phyloP scores from a whole-genome alignment of 2,888 invertebrate genomes.

The Thera obeliscata region DNA sequence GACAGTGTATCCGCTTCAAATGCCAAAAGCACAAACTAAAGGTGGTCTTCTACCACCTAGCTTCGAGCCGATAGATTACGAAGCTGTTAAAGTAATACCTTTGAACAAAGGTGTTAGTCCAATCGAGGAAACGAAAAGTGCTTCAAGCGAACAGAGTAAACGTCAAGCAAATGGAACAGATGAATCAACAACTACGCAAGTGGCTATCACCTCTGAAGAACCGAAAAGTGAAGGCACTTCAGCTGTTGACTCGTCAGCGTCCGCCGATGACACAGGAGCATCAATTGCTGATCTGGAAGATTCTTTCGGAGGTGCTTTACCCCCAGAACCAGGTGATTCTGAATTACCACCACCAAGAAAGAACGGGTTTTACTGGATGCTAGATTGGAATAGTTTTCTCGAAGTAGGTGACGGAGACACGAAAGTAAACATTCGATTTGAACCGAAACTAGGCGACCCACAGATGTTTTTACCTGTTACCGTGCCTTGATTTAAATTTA shows the following conservation, averaged over 20 bases:
- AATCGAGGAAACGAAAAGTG: conserved; percentile 56
- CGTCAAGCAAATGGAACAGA: conserved; percentile 61
- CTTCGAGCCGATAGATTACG: conserved; percentile 74
- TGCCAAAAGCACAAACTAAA: conserved; percentile 68
- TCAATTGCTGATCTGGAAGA: conserved; percentile 88
- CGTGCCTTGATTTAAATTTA: conserved; percentile 84
- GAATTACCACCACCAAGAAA: conserved; percentile 87
- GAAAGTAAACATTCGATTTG: conserved; percentile 91
- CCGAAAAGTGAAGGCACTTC: conserved; percentile 48
- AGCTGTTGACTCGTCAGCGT: conserved; percentile 63
- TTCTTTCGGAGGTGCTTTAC: conserved; percentile 89
- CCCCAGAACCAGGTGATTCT: conserved; percentile 84
- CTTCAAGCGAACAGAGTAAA: conserved; percentile 64
- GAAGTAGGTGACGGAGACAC: conserved; percentile 91
- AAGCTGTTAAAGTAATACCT: conserved; percentile 76
- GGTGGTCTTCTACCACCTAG: conserved; percentile 50
- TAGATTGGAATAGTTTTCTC: conserved; percentile 94
- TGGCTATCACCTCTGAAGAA: conserved; percentile 48
- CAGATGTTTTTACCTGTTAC: conserved; percentile 90
- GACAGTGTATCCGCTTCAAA: conserved; percentile 64
- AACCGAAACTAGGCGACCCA: conserved; percentile 92
- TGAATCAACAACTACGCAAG: conserved; percentile 45
- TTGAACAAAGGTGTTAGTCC: conserved; percentile 70
- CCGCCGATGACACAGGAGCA: conserved; percentile 79
- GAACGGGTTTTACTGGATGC: conserved; percentile 92